Percentiles rank a stretch among this genome's conserved stretches.
phyloP scores from a whole-genome alignment of 2,888 invertebrate species.

The Cheilosia grossa region DNA sequence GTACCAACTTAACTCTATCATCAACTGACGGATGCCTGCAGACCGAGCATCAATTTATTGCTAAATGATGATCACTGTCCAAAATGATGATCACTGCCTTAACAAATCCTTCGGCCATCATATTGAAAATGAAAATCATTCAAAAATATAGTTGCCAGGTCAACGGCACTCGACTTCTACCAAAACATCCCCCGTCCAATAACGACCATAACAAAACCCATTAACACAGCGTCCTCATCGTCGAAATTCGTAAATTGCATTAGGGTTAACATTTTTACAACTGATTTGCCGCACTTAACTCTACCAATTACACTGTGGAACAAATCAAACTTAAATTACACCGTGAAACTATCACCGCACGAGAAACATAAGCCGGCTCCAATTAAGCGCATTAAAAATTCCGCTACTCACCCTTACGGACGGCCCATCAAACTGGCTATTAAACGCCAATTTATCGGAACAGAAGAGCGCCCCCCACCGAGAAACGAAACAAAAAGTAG shows the following conservation, averaged over 20 bases:
- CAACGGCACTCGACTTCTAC: too few relatives aligned
- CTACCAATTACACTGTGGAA: slow-evolving; percentile 15
- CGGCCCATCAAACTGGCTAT: slow-evolving; percentile 15
- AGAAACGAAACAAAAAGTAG: not conserved
- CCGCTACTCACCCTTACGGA: not conserved
- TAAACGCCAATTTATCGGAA: slow-evolving; percentile 17
- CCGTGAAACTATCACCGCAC: slow-evolving; percentile 18
- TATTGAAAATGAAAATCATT: too few relatives aligned
- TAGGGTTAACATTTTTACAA: slow-evolving; percentile 4
- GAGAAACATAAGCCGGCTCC: slow-evolving; percentile 23
- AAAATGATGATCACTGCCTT: too few relatives aligned
- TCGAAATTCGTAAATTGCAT: not conserved
- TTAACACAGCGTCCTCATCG: too few relatives aligned
- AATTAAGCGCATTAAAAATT: slow-evolving; percentile 34
- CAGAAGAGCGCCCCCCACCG: not conserved
- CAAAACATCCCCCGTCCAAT: too few relatives aligned
- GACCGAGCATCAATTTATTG: too few relatives aligned
- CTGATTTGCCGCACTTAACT: slow-evolving; percentile 29
- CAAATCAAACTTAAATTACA: slow-evolving; percentile 30
- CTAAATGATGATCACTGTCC: too few relatives aligned
- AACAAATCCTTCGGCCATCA: too few relatives aligned
- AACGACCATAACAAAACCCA: too few relatives aligned
- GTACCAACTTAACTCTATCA: too few relatives aligned
- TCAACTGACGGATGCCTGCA: too few relatives aligned
- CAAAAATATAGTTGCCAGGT: too few relatives aligned